phyloP scores from a whole-genome alignment of 2,113 vertebrate genomes.

The Eretmochelys imbricata region DNA sequence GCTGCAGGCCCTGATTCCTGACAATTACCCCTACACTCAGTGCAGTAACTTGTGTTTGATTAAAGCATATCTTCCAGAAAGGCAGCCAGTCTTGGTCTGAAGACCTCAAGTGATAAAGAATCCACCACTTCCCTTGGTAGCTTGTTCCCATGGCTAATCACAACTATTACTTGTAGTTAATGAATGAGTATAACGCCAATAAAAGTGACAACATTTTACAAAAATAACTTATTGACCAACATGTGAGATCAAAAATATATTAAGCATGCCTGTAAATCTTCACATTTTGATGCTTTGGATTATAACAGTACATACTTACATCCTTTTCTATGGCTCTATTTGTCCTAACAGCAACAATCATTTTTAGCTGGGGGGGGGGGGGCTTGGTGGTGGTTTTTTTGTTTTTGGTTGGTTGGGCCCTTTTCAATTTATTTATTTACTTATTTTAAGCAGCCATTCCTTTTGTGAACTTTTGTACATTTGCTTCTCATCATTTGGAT shows the following conservation, averaged over 20 bases:
- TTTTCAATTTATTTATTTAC: not conserved
- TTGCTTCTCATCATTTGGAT: constrained; percentile 50
- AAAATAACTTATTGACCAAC: not conserved
- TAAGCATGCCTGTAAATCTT: not conserved
- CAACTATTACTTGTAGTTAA: not conserved
- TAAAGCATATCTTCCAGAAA: not conserved
- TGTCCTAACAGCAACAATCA: not conserved
- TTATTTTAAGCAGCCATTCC: not conserved
- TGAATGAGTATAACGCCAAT: not conserved
- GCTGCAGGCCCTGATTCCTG: too few species aligned
- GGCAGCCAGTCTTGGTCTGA: constrained; percentile 4
- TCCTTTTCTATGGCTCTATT: not conserved
- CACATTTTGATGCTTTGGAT: accelerated
- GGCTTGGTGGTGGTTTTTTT: not conserved
- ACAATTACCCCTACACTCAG: not conserved
- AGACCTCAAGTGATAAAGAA: constrained; percentile 5
- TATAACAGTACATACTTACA: not conserved
- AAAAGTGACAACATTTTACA: not conserved
- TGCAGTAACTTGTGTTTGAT: not conserved
- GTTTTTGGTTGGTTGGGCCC: not conserved
- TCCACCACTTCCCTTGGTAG: not conserved
- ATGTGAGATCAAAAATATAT: not conserved
- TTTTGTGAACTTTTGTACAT: constrained; percentile 30
- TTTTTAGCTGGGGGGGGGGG: not conserved
- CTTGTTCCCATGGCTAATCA: constrained; percentile 12